Evolutionary conservation across 2,113 vertebrate species (phyloP).

Genomic region (Pedionomus torquatus): DNA sequence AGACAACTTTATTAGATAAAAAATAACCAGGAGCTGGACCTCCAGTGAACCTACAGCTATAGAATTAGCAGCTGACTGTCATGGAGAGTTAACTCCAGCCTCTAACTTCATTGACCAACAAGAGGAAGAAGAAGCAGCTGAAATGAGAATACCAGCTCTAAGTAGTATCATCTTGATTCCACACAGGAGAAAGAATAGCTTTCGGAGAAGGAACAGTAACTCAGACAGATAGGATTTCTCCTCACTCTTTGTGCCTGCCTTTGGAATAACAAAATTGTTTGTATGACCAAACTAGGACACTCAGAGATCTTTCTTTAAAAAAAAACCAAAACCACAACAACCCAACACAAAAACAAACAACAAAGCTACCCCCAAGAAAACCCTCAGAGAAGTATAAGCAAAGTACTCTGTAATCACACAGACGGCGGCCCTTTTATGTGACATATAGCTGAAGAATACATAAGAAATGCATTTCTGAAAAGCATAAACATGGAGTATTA

Average conservation of each 20-base stretch:
- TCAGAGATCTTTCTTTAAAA: not conserved
- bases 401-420: not conserved
- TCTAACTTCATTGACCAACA: not conserved
- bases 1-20: not conserved
- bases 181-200: not conserved
- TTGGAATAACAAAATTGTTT: not conserved
- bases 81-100: not conserved
- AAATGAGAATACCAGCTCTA: not conserved
- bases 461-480: constrained; percentile 31
- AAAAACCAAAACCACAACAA: too few species aligned
- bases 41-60: not conserved
- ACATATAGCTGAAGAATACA: not conserved
- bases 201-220: not conserved
- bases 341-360: too few species aligned
- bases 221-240: not conserved
- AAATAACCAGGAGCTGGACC: not conserved
- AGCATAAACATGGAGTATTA: not conserved
- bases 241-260: not conserved
- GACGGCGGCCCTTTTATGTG: not conserved
- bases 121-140: not conserved
- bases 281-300: not conserved
- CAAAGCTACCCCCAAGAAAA: too few species aligned
- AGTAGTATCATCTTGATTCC: not conserved
- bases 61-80: not conserved
- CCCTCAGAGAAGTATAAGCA: not conserved